Evolutionary conservation across 2,888 invertebrate species (phyloP).

Genomic region (Apocheima hispidaria): DNA sequence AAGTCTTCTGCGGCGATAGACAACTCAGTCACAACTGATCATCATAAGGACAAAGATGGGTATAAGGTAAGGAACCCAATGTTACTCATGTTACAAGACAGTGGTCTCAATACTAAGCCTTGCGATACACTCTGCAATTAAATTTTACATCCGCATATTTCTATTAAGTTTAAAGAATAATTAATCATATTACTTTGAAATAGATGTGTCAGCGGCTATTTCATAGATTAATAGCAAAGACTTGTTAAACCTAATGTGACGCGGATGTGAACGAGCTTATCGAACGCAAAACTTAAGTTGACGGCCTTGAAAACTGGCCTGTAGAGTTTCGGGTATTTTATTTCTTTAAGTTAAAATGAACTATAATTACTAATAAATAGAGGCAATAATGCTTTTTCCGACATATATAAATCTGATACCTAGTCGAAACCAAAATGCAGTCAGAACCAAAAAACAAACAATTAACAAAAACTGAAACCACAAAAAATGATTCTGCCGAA

Average conservation of each 20-base stretch:
- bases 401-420: not conserved
- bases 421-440: not conserved
- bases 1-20: constrained; percentile 84
- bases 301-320: constrained; percentile 68
- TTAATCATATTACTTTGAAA: constrained; percentile 48
- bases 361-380: constrained; percentile 36
- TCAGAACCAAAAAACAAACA: too few relatives aligned
- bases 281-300: constrained; percentile 72
- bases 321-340: constrained; percentile 53
- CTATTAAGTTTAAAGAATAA: constrained; percentile 30
- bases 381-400: not conserved
- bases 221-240: constrained; percentile 43
- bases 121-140: constrained; percentile 53
- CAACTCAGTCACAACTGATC: constrained; percentile 84
- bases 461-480: too few relatives aligned
- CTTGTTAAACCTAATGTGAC: constrained; percentile 56
- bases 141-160: constrained; percentile 39
- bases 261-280: constrained; percentile 76
- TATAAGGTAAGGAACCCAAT: constrained; percentile 88
- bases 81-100: too few relatives aligned
- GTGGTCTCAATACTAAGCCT: constrained; percentile 56
- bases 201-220: constrained; percentile 43
- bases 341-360: constrained; percentile 19
- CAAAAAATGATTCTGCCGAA: too few relatives aligned
- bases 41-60: constrained; percentile 89